Base-by-base conservation (phyloP, 1,140 invertebrate genomes). In the Druon quercuslanigerum region DNA sequence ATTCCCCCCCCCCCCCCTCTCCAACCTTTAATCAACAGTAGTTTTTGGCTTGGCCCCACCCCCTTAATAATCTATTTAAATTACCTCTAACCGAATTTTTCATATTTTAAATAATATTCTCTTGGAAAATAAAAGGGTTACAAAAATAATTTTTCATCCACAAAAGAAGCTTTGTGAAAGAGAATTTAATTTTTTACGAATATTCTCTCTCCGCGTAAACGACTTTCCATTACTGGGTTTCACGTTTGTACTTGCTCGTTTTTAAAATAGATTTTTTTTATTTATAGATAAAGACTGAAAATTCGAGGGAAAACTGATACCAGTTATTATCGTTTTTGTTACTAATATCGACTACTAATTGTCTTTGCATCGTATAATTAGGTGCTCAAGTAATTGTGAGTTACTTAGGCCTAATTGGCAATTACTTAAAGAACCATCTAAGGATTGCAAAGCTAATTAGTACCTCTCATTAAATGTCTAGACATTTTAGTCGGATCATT, bases 201-300 rank as follows among this genome's bases (percentile, higher is more conserved):
- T 16, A 16, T 33, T 33, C 60, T 46, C 40, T 46, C 60, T 46
- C 13, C 5, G 60, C 60, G 60, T 5, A 25, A 40, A 66, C 14
- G 33, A 46, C 60, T 66, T n/a, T 66, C 60, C 60, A 66, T 66
- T 46, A 66, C 60, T 66, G 16, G 60, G 33, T 40, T 66, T 66
- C n/a, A 66, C n/a, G 60, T 46, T 66, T 66, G 33, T 20, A 66
- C 60, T 25, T 66, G 60, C 60, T 16, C 60, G 60, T 66, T 66
- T 40, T 16, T 66, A 13, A 66, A 40, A 66, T 25, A n/a, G 25
- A 33, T 66, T 20, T 25, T 66, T 46, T 7, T 66, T 16, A 66
- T 40, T 66, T 66, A 14, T 40, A 16, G 60, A 16, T n/a, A n/a
- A 40, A 40, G 40, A 16, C 25, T 16, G 40, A 66, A 66, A 66